Conservation (phyloP, 2,797 vertebrate genomes). For the Schizopygopsis pylzovi region DNA sequence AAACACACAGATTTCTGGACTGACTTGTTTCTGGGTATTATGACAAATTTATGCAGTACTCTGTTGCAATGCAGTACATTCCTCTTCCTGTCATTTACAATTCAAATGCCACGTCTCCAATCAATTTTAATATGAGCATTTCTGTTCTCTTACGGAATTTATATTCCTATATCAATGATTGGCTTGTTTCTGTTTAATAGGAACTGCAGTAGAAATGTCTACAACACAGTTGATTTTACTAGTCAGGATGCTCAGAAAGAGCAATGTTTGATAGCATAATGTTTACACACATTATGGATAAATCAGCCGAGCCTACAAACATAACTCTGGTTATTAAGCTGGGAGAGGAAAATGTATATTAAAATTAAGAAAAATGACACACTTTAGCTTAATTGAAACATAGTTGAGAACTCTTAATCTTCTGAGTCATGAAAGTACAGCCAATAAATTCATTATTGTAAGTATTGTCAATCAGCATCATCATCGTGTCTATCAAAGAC, state of each 20-base stretch:
- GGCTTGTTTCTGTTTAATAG: background rate
- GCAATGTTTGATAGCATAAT: background rate
- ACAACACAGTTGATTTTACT: background rate
- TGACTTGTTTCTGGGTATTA: background rate
- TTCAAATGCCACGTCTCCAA: background rate
- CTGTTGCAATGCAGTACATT: background rate
- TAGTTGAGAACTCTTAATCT: conserved; percentile 10
- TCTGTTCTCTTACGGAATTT: background rate
- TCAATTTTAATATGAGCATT: conserved; percentile 4
- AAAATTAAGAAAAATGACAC: background rate
- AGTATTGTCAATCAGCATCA: background rate
- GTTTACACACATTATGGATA: too few relatives aligned
- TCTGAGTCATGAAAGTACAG: conserved; percentile 22
- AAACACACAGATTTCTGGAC: background rate
- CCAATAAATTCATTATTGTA: background rate
- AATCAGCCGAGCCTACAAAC: background rate
- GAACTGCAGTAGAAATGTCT: background rate
- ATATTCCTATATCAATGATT: background rate
- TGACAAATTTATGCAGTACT: background rate
- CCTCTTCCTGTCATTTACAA: background rate
- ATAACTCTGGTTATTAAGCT: background rate
- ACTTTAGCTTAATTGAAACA: conserved; percentile 11
- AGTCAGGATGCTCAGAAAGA: conserved; percentile 3
- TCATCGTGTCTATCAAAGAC: background rate
- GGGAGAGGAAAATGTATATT: background rate